Evolutionary conservation across 2,113 vertebrate genomes (phyloP), one percentile per base, ranked within the genome.

Genomic region (Arizona elegans): DNA sequence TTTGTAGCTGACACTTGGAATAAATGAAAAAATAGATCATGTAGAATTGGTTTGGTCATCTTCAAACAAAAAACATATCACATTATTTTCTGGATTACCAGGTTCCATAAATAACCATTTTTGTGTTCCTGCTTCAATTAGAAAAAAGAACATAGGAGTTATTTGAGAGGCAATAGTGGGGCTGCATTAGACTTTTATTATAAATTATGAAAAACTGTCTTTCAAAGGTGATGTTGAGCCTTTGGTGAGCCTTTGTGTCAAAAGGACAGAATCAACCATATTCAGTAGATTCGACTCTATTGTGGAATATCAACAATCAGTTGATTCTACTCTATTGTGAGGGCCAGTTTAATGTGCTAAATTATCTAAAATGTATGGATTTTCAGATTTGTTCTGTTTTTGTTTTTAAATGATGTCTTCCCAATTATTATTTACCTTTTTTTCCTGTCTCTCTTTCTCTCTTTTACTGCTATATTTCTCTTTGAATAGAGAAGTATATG

Each of bases 401-500:
- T 58, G 9, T 17, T 55, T 56, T 56, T 19, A 56, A 56, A 10
- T 24, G 10, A 21, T 81, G 38, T 26, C 11, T 81, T 50, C 50
- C 26, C 26, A 62, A 8, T 87, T 50, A 43, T 92, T 29, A 52
- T n/a, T 75, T 47, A 75, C 6, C 17, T 33, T 92, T 33, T 26
- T 53, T 10, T 50, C 13, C 33, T 19, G 19, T 53, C 8, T 21
- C 8, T 33, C 75, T 53, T 21, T 55, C 26, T 10, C 56, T 56
- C 81, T 52, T 23, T 70, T 38, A 70, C 47, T 90, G 17, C 55
- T 70, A 1, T n/a, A 0, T 5, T 96, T 96, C 93, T 93, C 94
- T 96, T 87, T 89, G 90, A 29, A 43, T 97, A 99, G 99, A 99
- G 97, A 99, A 99, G 94, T 99, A 99, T 94, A 98, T 98, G 0